Percentiles rank a stretch among this genome's conserved stretches.
These are phyloP conservation scores for Macroteleia sp. DNA, from an alignment of 2,888 invertebrate species.

Conservation along the genomic window DNA sequence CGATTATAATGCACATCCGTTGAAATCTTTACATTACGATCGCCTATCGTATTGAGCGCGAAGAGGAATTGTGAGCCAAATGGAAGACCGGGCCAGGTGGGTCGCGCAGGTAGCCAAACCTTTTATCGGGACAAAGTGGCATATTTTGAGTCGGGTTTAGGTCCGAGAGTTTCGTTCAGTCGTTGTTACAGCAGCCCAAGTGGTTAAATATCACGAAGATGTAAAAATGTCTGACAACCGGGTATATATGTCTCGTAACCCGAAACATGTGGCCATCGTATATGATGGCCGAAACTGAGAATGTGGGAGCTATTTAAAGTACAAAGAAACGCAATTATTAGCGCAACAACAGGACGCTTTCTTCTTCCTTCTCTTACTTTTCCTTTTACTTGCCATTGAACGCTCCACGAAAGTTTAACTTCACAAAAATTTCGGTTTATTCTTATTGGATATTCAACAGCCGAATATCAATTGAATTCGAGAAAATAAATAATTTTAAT, in stretches of 20 bases:
- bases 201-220: constrained; percentile 16
- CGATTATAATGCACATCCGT: constrained; percentile 48
- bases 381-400: no score
- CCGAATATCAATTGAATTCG: no score
- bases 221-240: constrained; percentile 51
- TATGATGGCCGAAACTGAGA: no score
- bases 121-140: constrained; percentile 46
- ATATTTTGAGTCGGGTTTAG: neutral
- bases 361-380: no score
- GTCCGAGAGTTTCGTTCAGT: neutral
- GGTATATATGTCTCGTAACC: constrained; percentile 23
- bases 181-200: constrained; percentile 29
- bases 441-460: no score
- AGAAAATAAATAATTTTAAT: no score
- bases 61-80: constrained; percentile 25
- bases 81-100: constrained; percentile 75
- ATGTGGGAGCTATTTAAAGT: no score
- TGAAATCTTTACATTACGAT: constrained; percentile 37
- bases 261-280: constrained; percentile 41
- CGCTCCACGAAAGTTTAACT: no score
- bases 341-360: no score
- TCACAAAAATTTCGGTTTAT: no score
- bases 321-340: no score
- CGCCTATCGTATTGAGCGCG: constrained; percentile 6
- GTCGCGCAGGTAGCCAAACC: constrained; percentile 72